Evolutionary conservation across 2,888 invertebrate genomes (phyloP).

Genomic region (Bembecia ichneumoniformis): DNA sequence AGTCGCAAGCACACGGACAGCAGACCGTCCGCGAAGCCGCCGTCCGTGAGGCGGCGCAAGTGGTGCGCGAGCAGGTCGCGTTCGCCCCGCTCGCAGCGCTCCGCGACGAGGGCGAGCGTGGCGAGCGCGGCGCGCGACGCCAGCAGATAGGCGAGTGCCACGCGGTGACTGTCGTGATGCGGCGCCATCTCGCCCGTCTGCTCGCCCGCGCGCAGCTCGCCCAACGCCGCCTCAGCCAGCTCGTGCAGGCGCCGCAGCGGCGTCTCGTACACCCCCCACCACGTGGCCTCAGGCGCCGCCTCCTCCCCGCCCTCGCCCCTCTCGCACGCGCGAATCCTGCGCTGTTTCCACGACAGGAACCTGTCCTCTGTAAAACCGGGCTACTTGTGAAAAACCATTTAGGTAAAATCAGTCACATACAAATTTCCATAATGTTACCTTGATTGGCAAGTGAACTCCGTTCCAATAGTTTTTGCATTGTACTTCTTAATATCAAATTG

Average conservation of each 20-base stretch:
- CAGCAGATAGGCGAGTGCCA: constrained; percentile 69
- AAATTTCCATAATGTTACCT: no score
- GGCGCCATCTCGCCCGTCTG: constrained; percentile 70
- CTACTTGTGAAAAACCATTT: no score
- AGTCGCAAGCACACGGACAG: constrained; percentile 78
- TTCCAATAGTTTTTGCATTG: no score
- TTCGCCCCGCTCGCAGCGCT: constrained; percentile 56
- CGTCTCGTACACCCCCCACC: no score
- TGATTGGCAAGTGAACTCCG: no score
- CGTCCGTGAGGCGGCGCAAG: constrained; percentile 58
- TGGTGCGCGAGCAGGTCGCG: constrained; percentile 70
- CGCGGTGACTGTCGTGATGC: constrained; percentile 82
- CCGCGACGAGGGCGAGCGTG: constrained; percentile 25
- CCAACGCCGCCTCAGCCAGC: constrained; percentile 27
- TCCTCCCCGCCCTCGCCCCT: constrained; percentile 87
- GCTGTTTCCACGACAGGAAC: no score
- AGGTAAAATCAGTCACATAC: no score
- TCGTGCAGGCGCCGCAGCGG: not conserved
- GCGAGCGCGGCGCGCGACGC: constrained; percentile 67
- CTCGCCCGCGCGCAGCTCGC: constrained; percentile 67
- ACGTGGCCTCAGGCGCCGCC: constrained; percentile 86
- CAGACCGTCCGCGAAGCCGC: constrained; percentile 52
- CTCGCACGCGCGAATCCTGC: constrained; percentile 83
- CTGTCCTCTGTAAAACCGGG: constrained; percentile 77
- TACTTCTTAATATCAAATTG: no score